Conservation (phyloP, 1,140 invertebrate species). For the Hetaerina americana region DNA sequence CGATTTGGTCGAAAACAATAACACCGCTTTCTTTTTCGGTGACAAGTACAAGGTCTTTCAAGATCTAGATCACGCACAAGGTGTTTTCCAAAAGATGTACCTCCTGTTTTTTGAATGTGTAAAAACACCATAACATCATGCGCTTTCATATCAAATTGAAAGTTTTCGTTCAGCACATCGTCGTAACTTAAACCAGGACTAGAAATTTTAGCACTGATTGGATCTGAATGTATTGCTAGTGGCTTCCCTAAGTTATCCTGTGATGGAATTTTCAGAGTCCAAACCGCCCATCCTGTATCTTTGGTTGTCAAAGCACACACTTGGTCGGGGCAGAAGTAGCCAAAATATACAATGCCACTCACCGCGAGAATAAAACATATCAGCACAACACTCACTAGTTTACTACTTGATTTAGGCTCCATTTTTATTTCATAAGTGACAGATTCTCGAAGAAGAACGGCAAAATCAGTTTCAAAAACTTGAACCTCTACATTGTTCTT, state of each 20-base stretch:
- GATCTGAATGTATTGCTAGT: slow-evolving; percentile 29
- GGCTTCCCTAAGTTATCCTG: slow-evolving; percentile 44
- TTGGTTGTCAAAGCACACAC: slow-evolving; percentile 60
- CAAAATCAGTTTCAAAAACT: slow-evolving; percentile 58
- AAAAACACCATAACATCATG: slow-evolving; percentile 96
- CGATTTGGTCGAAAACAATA: slow-evolving; percentile 83
- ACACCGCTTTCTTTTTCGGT: slow-evolving; percentile 72
- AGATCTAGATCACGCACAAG: slow-evolving; percentile 86
- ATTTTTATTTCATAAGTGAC: slow-evolving; percentile 62
- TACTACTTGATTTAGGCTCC: slow-evolving; percentile 47
- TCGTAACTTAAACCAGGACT: slow-evolving; percentile 54
- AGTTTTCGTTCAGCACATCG: slow-evolving; percentile 71
- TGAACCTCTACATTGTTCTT: slow-evolving; percentile 59
- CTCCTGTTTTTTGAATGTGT: slow-evolving; percentile 94
- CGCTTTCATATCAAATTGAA: slow-evolving; percentile 75
- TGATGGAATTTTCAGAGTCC: slow-evolving; percentile 24
- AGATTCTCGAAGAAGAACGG: slow-evolving; percentile 46
- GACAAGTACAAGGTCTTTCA: slow-evolving; percentile 75
- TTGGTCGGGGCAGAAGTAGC: slow-evolving; percentile 78
- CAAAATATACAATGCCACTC: slow-evolving; percentile 70
- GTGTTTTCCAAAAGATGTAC: slow-evolving; percentile 90
- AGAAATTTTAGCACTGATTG: slow-evolving; percentile 22
- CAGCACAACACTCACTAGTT: slow-evolving; percentile 57
- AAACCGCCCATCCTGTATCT: slow-evolving; percentile 33
- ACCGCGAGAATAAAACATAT: slow-evolving; percentile 64